These are phyloP conservation scores for Aleiodes sp. DNA, from an alignment of 1,140 invertebrate species.

Conservation along the genomic window DNA sequence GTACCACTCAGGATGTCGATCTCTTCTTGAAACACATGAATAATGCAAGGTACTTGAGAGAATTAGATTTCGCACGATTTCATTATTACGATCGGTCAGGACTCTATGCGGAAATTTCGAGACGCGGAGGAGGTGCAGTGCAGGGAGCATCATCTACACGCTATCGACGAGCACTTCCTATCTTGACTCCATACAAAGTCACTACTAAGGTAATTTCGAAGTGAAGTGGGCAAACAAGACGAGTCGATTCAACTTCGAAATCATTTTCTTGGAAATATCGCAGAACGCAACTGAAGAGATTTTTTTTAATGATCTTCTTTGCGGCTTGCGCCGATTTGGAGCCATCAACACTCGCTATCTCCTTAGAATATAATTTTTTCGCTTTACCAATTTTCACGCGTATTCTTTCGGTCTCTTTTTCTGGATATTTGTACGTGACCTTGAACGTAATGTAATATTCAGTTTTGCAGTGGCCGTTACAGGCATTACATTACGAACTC, in stretches of 20 bases:
- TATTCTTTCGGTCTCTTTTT: too few relatives aligned
- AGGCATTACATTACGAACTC: too few relatives aligned
- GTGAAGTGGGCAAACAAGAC: neutral
- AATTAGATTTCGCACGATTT: slow-evolving; percentile 85
- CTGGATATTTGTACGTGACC: too few relatives aligned
- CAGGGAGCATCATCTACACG: slow-evolving; percentile 80
- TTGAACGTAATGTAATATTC: too few relatives aligned
- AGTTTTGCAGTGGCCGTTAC: too few relatives aligned
- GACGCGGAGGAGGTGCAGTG: slow-evolving; percentile 71
- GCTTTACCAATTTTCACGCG: too few relatives aligned
- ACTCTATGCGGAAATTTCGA: slow-evolving; percentile 71
- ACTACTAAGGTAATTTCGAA: slow-evolving; percentile 71
- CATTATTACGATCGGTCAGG: slow-evolving; percentile 78
- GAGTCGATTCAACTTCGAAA: neutral
- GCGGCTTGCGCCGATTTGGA: too few relatives aligned
- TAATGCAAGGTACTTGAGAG: slow-evolving; percentile 83
- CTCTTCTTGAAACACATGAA: slow-evolving; percentile 85
- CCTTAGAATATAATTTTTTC: too few relatives aligned
- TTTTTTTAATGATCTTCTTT: too few relatives aligned
- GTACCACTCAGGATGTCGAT: slow-evolving; percentile 83
- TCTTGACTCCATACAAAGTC: slow-evolving; percentile 80
- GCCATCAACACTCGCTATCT: too few relatives aligned
- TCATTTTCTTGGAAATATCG: too few relatives aligned
- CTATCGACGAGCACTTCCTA: slow-evolving; percentile 78
- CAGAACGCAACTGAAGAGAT: too few relatives aligned